A percentile compares a stretch with the other conserved stretches of the same genome.
phyloP scores from a whole-genome alignment of 2,888 invertebrate species.

The Polylopha cassiicola region DNA sequence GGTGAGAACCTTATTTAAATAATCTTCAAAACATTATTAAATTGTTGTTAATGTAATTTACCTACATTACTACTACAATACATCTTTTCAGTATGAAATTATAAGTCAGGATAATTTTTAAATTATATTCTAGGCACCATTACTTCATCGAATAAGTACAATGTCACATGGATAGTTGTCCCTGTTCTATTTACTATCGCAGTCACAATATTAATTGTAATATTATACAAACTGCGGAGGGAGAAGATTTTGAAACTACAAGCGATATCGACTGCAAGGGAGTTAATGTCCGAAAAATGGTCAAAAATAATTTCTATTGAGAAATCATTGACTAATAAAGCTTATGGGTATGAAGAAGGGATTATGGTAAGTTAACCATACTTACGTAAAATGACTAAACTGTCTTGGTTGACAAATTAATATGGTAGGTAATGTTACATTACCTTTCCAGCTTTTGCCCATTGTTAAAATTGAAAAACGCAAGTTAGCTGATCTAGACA shows the following conservation, averaged over 20 bases:
- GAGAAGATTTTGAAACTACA: conserved; percentile 88
- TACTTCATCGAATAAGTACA: too few relatives aligned
- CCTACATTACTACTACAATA: too few relatives aligned
- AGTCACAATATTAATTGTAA: conserved; percentile 80
- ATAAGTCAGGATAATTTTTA: too few relatives aligned
- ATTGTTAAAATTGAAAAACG: conserved; percentile 94
- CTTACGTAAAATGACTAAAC: too few relatives aligned
- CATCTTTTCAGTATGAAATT: too few relatives aligned
- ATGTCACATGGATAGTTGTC: too few relatives aligned
- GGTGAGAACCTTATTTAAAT: too few relatives aligned
- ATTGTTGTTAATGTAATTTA: too few relatives aligned
- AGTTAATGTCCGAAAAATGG: conserved; percentile 91
- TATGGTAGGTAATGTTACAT: neutral
- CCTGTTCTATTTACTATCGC: too few relatives aligned
- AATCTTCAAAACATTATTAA: too few relatives aligned
- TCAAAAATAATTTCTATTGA: conserved; percentile 93
- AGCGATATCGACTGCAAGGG: conserved; percentile 86
- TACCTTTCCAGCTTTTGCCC: conserved; percentile 76
- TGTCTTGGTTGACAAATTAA: too few relatives aligned
- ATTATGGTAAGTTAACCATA: neutral
- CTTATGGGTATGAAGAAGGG: conserved; percentile 45
- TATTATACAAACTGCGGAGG: conserved; percentile 82
- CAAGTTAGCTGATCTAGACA: conserved; percentile 82
- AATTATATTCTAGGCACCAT: too few relatives aligned
- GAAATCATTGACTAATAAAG: conserved; percentile 84